These are phyloP conservation scores for Plebejus anna DNA, from an alignment of 2,888 invertebrate genomes.

Conservation along the genomic window DNA sequence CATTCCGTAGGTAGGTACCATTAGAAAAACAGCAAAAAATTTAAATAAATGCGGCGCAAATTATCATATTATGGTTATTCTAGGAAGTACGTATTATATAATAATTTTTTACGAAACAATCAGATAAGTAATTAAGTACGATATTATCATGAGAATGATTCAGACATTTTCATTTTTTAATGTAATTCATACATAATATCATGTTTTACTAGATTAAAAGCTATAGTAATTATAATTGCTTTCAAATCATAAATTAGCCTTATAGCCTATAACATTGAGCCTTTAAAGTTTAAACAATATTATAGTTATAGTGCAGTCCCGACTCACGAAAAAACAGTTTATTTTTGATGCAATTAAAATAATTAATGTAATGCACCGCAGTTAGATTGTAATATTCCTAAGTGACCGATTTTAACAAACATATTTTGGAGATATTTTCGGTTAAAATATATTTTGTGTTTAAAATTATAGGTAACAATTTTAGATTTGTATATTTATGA, in stretches of 20 bases:
- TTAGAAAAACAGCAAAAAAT: neutral
- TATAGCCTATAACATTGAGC: too few species aligned
- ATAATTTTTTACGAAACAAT: neutral
- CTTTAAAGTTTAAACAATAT: neutral
- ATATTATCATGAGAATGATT: neutral
- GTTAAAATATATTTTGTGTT: too few species aligned
- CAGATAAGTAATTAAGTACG: neutral
- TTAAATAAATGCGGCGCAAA: neutral
- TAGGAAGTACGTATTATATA: neutral
- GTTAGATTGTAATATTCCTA: too few species aligned
- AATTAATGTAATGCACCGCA: too few species aligned
- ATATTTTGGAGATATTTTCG: too few species aligned
- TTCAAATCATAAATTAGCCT: too few species aligned
- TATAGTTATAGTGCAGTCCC: neutral
- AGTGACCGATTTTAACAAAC: too few species aligned
- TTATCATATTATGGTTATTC: neutral
- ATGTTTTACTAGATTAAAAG: too few species aligned
- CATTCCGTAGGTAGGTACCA: neutral
- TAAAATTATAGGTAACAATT: too few species aligned
- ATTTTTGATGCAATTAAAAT: too few species aligned
- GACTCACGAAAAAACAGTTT: too few species aligned
- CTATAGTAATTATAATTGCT: neutral
- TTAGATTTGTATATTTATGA: too few species aligned
- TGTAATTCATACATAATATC: neutral
- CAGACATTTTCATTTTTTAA: neutral